Percentiles rank a stretch among this genome's conserved stretches.
phyloP scores from a whole-genome alignment of 2,113 vertebrate genomes.

The Chaetura pelagica region DNA sequence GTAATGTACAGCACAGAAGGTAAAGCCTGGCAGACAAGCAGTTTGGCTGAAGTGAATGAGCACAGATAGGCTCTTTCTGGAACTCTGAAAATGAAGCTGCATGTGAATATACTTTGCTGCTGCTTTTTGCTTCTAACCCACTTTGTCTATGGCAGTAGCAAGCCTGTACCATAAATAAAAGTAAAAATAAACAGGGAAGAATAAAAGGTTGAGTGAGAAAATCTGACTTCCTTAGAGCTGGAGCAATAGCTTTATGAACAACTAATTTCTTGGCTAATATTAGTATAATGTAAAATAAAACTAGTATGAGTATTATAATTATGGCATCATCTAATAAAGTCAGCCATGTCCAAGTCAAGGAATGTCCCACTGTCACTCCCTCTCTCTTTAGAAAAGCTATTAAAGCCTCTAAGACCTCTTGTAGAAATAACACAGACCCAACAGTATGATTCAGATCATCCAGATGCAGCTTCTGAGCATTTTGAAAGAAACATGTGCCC shows the following conservation, averaged over 20 bases:
- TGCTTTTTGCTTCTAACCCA: background rate
- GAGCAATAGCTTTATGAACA: background rate
- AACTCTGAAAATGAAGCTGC: background rate
- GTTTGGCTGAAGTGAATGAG: background rate
- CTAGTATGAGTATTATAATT: background rate
- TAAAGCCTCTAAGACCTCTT: background rate
- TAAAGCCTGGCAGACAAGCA: background rate
- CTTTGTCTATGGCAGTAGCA: background rate
- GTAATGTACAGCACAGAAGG: background rate
- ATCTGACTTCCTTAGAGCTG: background rate
- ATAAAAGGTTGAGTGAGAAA: background rate
- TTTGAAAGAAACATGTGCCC: background rate
- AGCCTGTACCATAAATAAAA: background rate
- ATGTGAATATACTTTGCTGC: background rate
- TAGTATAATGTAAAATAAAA: background rate
- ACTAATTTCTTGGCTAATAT: background rate
- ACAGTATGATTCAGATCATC: background rate
- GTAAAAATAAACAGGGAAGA: background rate
- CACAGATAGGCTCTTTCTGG: background rate
- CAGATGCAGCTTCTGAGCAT: background rate
- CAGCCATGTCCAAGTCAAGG: background rate
- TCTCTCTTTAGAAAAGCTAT: background rate
- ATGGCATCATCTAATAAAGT: background rate
- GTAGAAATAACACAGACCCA: background rate
- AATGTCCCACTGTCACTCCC: rapidly evolving